Base-by-base conservation (phyloP, 2,888 invertebrate species). In the Eupithecia subfuscata region DNA sequence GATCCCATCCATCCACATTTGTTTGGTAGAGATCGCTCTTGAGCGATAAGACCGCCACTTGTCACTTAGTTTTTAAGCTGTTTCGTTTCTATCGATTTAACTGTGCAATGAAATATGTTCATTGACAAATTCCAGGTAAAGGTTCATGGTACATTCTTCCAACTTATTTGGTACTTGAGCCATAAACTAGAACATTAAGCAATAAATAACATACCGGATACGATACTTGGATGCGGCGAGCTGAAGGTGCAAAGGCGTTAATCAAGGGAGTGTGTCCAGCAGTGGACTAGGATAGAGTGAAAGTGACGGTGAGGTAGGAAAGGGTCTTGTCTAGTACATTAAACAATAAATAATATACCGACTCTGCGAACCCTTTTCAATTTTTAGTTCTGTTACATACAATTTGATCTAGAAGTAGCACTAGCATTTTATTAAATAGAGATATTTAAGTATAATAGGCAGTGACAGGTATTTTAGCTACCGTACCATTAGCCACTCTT, bases 391-490 rank as follows among this genome's bases (percentile, higher is more conserved):
- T 2, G 3, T 52, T 52, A 52, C n/a, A n/a, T 52, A 3, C 52
- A 56, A 25, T 12, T 60, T 22, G 14, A 25, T 25, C 14, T 25
- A 25, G 25, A 60, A 60, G 2, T 25, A 60, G 22, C 12, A 60
- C 25, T 60, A 22, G 12, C 60, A 2, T 60, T 25, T 14, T 25
- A 34, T 34, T 2, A 34, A 64, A 34, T 64, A 34, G 22, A 40
- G 7, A 40, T 40, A 67, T 11, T n/a, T 16, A 18, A 52, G 34
- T 40, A 16, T 73, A 63, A 73, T 63, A 48, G 34, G 63, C 85
- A 86, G 84, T 89, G 90, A 90, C 92, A 91, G 84, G 88, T 82
- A 85, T 88, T 90, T 91, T 90, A 90, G 93, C 94, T 93, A 93
- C 93, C 92, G 92, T 90, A 92, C 89, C 87, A 86, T 90, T 91